Conservation (phyloP, 1,140 invertebrate species). For the Calycopis cecrops region DNA sequence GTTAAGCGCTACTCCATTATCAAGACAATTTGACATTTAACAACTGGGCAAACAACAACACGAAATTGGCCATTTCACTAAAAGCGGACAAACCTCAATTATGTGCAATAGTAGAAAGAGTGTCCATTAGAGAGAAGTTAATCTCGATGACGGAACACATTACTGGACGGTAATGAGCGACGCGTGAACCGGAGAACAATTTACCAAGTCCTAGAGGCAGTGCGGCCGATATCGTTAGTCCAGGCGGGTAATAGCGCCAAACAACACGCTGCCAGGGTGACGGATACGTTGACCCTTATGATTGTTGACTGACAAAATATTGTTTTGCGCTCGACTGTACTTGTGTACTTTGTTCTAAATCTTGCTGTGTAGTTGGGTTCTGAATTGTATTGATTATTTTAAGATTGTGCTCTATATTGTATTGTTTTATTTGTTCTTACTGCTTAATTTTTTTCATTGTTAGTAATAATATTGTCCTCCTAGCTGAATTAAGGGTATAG, state of each 20-base stretch:
- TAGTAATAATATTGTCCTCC: too few species aligned
- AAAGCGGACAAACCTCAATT: conserved; percentile 69
- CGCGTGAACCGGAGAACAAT: conserved; percentile 62
- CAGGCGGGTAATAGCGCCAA: conserved; percentile 39
- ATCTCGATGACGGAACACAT: conserved; percentile 73
- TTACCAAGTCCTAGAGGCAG: conserved; percentile 66
- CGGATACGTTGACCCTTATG: conserved; percentile 33
- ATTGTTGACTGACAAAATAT: conserved; percentile 23
- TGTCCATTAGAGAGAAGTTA: conserved; percentile 62
- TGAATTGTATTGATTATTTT: too few species aligned
- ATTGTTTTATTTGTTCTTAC: too few species aligned
- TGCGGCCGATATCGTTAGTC: conserved; percentile 36
- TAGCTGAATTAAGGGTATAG: too few species aligned
- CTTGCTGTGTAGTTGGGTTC: too few species aligned
- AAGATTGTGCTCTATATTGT: too few species aligned
- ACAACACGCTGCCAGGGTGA: conserved; percentile 42
- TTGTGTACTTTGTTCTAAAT: conserved; percentile 12
- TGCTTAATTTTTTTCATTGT: too few species aligned
- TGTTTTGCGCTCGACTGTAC: conserved; percentile 7
- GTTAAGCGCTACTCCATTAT: conserved; percentile 11
- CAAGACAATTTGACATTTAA: conserved; percentile 25
- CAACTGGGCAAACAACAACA: conserved; percentile 48
- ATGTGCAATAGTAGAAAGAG: conserved; percentile 63
- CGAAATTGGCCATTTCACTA: conserved; percentile 69
- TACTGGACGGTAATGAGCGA: conserved; percentile 59